Base-by-base conservation (phyloP, 2,888 invertebrate species). In the Eristalis intricaria region DNA sequence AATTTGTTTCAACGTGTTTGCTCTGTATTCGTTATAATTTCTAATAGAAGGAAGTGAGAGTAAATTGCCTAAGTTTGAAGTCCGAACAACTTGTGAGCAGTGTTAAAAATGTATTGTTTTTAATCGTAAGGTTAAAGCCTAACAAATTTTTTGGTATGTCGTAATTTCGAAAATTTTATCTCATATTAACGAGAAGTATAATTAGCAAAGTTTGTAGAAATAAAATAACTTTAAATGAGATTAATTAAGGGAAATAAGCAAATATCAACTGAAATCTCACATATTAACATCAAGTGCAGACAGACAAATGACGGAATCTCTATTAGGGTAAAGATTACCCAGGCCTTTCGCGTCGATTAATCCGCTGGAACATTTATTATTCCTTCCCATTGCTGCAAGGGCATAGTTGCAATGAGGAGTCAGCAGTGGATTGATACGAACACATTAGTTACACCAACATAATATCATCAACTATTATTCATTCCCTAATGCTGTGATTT, bases 381-480 rank as follows among this genome's bases (percentile, higher is more conserved):
- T 70, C 29, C 50, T 50, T 50, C 2, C 19, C 7, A 50, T 50
- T 50, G 50, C 50, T n/a, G 19, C 19, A 19, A 50, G n/a, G 8
- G 50, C 19, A 19, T 50, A 50, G 19, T 50, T 50, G n/a, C 50
- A 50, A 19, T 32, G 56, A 78, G 23, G 29, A 50, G 64, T 40
- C 63, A 43, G 56, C 61, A 73, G 38, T 63, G 26, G 71, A 84
- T 74, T 84, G 79, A 84, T 84, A 60, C 60, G 43, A 60, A 50
- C 35, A 38, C 60, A 79, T 79, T 75, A 79, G 84, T 79, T 61
- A 74, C 70, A 80, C 66, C 60, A 70, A 71, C 70, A 84, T 80
- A 80, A 71, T 84, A 75, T 76, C 65, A 63, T 75, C 66, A 63
- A 60, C 70, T 63, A 40, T 78, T 60, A 78, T 70, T 70, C 38